Base-by-base conservation (phyloP, 1,140 invertebrate species). In the Diorhabda elongata region DNA sequence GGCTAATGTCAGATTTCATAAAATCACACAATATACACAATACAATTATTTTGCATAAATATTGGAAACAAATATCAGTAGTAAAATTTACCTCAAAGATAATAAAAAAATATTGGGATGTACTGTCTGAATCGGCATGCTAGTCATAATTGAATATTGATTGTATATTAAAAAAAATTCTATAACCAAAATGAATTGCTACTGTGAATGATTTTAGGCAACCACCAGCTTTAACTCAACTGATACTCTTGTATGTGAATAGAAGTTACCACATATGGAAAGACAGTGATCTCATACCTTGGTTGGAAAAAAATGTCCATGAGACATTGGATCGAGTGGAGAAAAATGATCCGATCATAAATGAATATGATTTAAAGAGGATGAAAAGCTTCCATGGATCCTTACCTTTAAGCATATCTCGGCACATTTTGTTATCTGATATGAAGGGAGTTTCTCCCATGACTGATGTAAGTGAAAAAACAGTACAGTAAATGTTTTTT, bases 361-460 rank as follows among this genome's bases (percentile, higher is more conserved):
- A 84, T 64, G 87, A 89, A 62, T 91, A 84, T 78, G 83, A 85
- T 76, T 78, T 81, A 56, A 90, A 90, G 79, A 81, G 91, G 59
- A 78, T 81, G 4, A 81, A 83, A 69, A 77, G 89, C 59, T 93
- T 91, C 80, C 84, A 85, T 72, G 87, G 86, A 5, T 79, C 79
- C 64, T 84, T 91, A 11, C 93, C 93, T 3, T 80, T 86, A 47
- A 92, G 90, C 78, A 89, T 95, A 72, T 83, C 89, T 42, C 82
- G 93, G 44, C 92, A 96, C 79, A 88, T 96, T 60, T 84, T 95
- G 58, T 80, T 96, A 3, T 92, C 91, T 0, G 93, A 94, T 76
- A 86, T 92, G 44, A 92, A 91, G 78, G 90, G 92, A 74, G 84
- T 90, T 43, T 81, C 87, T 42, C 82, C 83, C 44, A 73, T 87